Base-by-base conservation (phyloP, 2,797 vertebrate genomes). In the Erpetoichthys calabaricus region DNA sequence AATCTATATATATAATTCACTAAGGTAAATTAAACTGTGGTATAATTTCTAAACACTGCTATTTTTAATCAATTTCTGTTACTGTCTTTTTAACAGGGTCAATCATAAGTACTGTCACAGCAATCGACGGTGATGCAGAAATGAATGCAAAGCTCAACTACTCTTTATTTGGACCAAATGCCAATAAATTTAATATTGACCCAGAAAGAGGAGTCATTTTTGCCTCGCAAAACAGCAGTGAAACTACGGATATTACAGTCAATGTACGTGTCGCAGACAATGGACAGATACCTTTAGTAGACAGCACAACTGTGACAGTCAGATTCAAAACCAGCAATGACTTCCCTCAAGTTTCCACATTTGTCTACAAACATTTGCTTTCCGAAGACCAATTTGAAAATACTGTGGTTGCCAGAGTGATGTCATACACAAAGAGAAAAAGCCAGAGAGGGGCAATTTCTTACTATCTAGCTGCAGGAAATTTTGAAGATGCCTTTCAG, bases 391-490 rank as follows among this genome's bases (percentile, higher is more conserved):
- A 64, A 47, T 71, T 69, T 2, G 59, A 69, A 9, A 78, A 73
- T 60, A 77, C 76, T 3, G 50, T 72, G 5, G 71, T 86, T 47
- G 74, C 80, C 3, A 44, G 70, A 54, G 65, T 77, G 44, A 75
- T 70, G 25, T 78, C 73, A 42, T 47, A 46, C 45, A 80, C 75
- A 41, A 9, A 7, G 46, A 76, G 78, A 72, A 70, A 66, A 44
- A 66, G 73, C 47, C n/a, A 46, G 42, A 8, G 25, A 7, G 47
- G 58, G 55, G 70, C 80, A 0, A 58, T 86, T 41, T 77, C 70
- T 56, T 85, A 84, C 64, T 84, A 85, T 68, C 55, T 87, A 4
- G 70, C 76, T 57, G 77, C 77, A 67, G 83, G 83, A 66, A 80
- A 86, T 72, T 69, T 67, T 63, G 79, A 76, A 43, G 66, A 77